Conservation (phyloP, 64 coral and sea anemone species). For the Anthopleura sola region DNA sequence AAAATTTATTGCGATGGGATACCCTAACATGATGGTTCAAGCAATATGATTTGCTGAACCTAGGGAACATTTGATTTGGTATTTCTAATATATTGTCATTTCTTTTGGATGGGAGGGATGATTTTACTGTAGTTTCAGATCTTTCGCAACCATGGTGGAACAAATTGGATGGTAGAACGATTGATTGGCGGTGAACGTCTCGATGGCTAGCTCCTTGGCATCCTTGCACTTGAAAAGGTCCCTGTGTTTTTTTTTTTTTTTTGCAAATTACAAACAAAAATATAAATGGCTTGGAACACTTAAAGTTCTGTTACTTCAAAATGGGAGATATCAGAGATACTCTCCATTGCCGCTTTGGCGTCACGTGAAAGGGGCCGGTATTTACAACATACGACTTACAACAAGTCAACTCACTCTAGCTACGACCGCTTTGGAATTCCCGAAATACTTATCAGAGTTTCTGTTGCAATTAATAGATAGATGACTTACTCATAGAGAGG, state of each 20-base stretch:
- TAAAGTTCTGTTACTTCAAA: neutral
- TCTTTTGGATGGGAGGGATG: neutral
- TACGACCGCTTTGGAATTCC: too few species aligned
- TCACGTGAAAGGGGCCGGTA: too few species aligned
- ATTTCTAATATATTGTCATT: neutral
- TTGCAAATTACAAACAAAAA: neutral
- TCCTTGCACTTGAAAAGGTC: constrained; percentile 73
- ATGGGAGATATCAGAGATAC: too few species aligned
- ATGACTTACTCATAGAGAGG: constrained; percentile 79
- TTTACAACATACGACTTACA: too few species aligned
- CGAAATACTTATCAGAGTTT: too few species aligned
- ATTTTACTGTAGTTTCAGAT: constrained; percentile 49
- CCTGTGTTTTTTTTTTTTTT: constrained; percentile 7
- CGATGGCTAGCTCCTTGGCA: constrained; percentile 66
- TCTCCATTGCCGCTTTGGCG: too few species aligned
- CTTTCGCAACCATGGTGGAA: constrained; percentile 61
- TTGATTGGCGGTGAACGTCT: constrained; percentile 62
- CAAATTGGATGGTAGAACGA: constrained; percentile 76
- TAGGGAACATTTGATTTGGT: neutral
- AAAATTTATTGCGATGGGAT: too few species aligned
- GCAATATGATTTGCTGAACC: too few species aligned
- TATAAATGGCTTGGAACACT: neutral
- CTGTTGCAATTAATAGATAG: neutral
- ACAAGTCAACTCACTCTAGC: too few species aligned
- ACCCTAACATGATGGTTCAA: too few species aligned